Conservation (phyloP, 2,113 vertebrate species). For the Mastomys natalensis region DNA sequence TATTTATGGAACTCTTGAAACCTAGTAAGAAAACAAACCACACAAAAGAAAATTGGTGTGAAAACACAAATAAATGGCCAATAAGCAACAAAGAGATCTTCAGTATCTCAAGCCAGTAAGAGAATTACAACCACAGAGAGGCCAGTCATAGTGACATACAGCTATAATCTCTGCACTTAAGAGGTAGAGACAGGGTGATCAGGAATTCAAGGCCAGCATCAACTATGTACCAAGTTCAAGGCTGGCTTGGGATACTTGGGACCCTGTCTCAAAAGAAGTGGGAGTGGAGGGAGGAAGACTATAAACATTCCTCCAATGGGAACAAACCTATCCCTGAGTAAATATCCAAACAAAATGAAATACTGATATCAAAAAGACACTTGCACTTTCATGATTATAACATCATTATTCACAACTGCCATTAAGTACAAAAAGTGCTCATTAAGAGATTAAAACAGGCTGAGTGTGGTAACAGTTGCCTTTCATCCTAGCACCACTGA, state of each 20-base stretch:
- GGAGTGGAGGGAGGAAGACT: no score
- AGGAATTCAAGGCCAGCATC: background rate
- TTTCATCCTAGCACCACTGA: background rate
- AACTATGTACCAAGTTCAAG: background rate
- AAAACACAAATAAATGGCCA: background rate
- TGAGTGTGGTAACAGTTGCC: accelerated
- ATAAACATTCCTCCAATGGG: background rate
- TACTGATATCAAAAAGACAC: background rate
- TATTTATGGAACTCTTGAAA: constrained; percentile 2
- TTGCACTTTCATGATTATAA: no score
- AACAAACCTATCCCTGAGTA: background rate
- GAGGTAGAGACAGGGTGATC: background rate
- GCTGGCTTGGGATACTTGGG: background rate
- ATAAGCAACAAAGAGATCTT: background rate
- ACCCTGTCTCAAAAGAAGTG: background rate
- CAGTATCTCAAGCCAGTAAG: background rate
- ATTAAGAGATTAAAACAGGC: background rate
- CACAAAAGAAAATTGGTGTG: background rate
- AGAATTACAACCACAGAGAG: background rate
- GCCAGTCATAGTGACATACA: background rate
- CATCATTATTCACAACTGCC: background rate
- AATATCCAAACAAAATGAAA: background rate
- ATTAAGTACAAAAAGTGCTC: background rate
- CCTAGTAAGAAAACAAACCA: background rate
- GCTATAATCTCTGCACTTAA: background rate